Base-by-base conservation (phyloP, 2,113 vertebrate genomes). In the Neodon shergylaensis region DNA sequence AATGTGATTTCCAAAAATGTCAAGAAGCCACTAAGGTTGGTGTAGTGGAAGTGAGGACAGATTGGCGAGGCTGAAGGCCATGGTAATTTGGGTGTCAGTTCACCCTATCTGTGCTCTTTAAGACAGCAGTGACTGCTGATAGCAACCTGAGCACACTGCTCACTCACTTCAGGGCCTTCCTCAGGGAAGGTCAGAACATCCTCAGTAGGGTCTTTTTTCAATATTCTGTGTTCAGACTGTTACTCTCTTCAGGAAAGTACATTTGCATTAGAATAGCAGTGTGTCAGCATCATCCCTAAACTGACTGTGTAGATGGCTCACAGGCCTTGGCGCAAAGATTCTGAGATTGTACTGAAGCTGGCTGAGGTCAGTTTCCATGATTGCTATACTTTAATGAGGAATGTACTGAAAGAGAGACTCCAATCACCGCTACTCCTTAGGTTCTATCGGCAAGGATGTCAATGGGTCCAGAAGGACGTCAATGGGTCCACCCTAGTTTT, bases 361-460 rank as follows among this genome's bases (percentile, higher is more conserved):
- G 61, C 3, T 24, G 28, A 74, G 47, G 52, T 31, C 31, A 49
- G 1, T 78, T 77, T 1, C 3, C n/a, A 11, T 19, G 68, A 42
- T 36, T 24, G 13, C 7, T 61, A 1, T 52, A 63, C 22, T 42
- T 95, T 72, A 85, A 1, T n/a, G 31, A 74, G 89, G 28, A 42
- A 42, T 28, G 33, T 14, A 7, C 61, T 92, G 78, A 66, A 81
- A 72, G 14, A 13, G 61, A 36, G 13, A 61, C 3, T 66, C 2
- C 65, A 49, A 3, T 16, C 44, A 7, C 28, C 9, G 19, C 2
- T 24, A 8, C 2, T 39, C 33, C 42, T 6, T 54, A 28, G n/a
- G 36, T 47, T 1, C 54, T 10, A 0, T 4, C 22, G 61, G n/a
- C 13, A 76, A 68, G 3, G 12, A 61, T 65, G 19, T 8, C 2